phyloP scores from a whole-genome alignment of 2,113 vertebrate species.

The Rhipidura dahli region DNA sequence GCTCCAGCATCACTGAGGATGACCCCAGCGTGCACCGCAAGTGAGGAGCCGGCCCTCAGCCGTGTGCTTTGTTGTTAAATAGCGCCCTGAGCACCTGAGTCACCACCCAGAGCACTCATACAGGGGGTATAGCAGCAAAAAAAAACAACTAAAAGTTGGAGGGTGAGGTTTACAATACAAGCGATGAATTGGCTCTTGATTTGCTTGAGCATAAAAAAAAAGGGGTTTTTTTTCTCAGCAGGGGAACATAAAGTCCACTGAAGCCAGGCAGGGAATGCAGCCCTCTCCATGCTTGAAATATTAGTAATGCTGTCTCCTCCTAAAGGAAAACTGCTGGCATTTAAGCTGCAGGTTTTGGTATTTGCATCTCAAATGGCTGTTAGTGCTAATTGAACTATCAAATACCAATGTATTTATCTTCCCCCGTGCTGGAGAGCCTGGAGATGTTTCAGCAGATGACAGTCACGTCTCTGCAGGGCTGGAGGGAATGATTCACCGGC shows the following conservation, averaged over 20 bases:
- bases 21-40: slow-evolving; percentile 87
- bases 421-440: neutral
- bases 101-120: neutral
- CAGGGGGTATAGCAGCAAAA: neutral
- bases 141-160: neutral
- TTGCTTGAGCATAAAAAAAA: neutral
- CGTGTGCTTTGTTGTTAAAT: neutral
- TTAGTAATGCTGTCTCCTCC: neutral
- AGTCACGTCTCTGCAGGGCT: neutral
- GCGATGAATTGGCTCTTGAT: neutral
- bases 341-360: neutral
- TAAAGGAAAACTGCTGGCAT: neutral
- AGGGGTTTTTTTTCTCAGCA: neutral
- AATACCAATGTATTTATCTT: neutral
- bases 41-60: slow-evolving; percentile 61
- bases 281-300: neutral
- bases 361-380: slow-evolving; percentile 20
- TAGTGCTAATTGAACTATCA: neutral
- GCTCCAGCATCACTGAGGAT: slow-evolving; percentile 83
- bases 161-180: neutral
- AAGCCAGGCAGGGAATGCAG: neutral
- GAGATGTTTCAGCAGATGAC: neutral
- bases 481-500: neutral
- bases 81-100: neutral
- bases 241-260: neutral